Evolutionary conservation across 2,113 vertebrate genomes (phyloP), one percentile per base, ranked within the genome.

Genomic region (Oophaga pumilio): DNA sequence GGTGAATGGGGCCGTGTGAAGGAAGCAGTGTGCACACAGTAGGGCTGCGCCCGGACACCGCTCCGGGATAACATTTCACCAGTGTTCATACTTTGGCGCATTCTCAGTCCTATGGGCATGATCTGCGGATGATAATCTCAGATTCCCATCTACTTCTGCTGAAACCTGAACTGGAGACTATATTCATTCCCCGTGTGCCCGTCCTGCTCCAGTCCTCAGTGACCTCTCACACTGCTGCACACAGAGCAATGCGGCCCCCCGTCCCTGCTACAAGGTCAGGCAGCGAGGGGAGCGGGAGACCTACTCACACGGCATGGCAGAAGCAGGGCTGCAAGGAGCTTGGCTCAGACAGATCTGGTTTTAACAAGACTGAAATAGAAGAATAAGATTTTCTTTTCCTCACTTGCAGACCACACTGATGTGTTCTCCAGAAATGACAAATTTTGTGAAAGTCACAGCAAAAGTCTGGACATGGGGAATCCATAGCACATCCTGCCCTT

Each of bases 101-200:
- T 17, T 50, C 49, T 69, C 62, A 69, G 81, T 69, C 81, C 60
- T 78, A 79, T 56, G 76, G 66, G 66, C 56, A 74, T 87, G 77
- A 59, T 82, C 28, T 15, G 49, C 22, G 60, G 78, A 73, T 64
- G 73, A 82, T 82, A 62, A 69, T 73, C 24, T 81, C 66, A 50
- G 33, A 59, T 87, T 87, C 69, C 68, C 22, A 62, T 87, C 53
- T 87, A 60, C 78, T 74, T 69, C 33, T 86, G 49, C 24, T 53
- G 85, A 79, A 86, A 86, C 60, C 53, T 50, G 86, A 82, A n/a
- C 53, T 10, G 26, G 78, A 77, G 78, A 74, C 82, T 73, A 74
- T 57, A 82, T 33, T 82, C 14, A 52, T 60, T 74, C 24, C 78
- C 77, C 53, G 26, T 82, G 74, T 87, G 86, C 77, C 71, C 20